phyloP scores from a whole-genome alignment of 1,140 invertebrate species.

The Drosophila subobscura region DNA sequence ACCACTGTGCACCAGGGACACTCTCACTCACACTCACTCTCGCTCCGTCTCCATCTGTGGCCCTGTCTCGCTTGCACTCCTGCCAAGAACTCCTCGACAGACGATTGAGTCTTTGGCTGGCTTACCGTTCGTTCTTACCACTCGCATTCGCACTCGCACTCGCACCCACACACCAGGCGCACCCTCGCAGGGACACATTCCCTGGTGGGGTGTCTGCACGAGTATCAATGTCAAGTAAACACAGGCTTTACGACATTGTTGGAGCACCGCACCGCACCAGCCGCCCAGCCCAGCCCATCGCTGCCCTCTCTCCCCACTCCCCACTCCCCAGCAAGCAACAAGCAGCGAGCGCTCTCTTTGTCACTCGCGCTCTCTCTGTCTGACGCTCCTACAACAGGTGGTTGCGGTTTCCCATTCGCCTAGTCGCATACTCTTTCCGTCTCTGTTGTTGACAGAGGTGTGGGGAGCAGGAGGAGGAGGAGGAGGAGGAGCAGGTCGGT shows the following conservation, averaged over 20 bases:
- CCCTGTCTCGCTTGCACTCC: not conserved
- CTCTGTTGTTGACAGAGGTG: constrained; percentile 4
- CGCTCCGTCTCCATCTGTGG: not conserved
- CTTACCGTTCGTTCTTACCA: constrained; percentile 11
- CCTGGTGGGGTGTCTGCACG: not conserved
- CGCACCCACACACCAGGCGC: not conserved
- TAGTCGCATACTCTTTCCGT: constrained; percentile 3
- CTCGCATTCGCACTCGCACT: not conserved
- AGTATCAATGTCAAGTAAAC: constrained; percentile 20
- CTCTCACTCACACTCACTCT: not conserved
- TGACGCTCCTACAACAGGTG: constrained; percentile 39
- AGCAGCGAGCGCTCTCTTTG: not conserved
- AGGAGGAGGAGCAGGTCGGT: too few relatives aligned
- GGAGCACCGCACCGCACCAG: not conserved
- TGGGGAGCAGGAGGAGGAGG: too few relatives aligned
- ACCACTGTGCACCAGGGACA: constrained; percentile 26
- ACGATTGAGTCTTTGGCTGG: not conserved
- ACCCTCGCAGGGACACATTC: not conserved
- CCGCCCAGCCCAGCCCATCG: too few relatives aligned
- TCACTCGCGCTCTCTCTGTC: not conserved
- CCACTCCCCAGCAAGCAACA: too few relatives aligned
- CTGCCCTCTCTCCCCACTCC: too few relatives aligned
- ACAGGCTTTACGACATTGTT: constrained; percentile 29
- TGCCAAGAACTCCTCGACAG: constrained; percentile 23
- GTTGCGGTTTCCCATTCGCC: constrained; percentile 13